Percentiles rank a stretch among this genome's conserved stretches.
Conservation (phyloP, 2,888 invertebrate genomes). For the Lithophane ornitopus region DNA sequence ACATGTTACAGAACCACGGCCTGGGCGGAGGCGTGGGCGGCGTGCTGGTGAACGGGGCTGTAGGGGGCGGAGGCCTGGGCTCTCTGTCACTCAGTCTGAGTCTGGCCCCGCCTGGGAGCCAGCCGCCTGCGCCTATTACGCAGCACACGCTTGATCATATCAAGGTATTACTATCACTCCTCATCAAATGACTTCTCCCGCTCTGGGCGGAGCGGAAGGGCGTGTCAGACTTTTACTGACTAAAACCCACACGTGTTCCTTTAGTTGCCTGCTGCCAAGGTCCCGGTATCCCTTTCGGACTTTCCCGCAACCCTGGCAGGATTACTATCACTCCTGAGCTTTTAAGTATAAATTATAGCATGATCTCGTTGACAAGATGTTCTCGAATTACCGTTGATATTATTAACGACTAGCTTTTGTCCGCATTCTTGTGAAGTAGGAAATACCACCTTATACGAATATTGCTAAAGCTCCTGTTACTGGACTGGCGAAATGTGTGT, state of each 20-base stretch:
- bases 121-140: conserved; percentile 93
- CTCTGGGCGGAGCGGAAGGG: no score
- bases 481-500: no score
- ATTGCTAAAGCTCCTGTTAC: no score
- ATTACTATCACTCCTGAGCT: not conserved
- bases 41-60: conserved; percentile 92
- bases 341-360: not conserved
- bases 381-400: not conserved
- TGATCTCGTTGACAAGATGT: not conserved
- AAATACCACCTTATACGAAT: no score
- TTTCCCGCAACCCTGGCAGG: no score
- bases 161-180: conserved; percentile 90
- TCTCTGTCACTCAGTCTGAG: conserved; percentile 93
- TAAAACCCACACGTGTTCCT: no score
- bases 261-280: no score
- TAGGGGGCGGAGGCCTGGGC: conserved; percentile 83
- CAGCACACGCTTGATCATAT: conserved; percentile 97
- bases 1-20: conserved; percentile 77
- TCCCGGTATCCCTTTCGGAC: no score
- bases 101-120: conserved; percentile 93
- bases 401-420: no score
- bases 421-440: no score
- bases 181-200: no score
- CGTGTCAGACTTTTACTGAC: no score
- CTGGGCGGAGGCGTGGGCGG: conserved; percentile 88